phyloP scores from a whole-genome alignment of 2,113 vertebrate species.

The Zosterops borbonicus region DNA sequence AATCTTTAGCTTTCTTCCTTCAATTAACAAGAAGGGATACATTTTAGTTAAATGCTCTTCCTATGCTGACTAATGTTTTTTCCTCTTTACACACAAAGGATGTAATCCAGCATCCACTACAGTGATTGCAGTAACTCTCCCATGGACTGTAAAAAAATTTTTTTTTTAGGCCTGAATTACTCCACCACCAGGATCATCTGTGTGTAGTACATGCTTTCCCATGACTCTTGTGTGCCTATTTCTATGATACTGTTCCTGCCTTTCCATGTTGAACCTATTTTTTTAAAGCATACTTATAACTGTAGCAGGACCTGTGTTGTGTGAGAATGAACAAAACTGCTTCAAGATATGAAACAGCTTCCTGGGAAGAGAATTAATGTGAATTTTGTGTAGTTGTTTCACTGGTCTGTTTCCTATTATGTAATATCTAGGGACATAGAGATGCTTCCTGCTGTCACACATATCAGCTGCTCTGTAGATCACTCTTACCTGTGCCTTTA shows the following conservation, averaged over 20 bases:
- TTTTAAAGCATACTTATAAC: background rate
- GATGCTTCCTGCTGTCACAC: background rate
- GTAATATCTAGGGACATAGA: background rate
- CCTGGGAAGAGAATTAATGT: background rate
- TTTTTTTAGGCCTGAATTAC: background rate
- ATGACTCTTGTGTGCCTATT: background rate
- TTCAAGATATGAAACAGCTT: conserved; percentile 13
- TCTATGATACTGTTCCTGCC: background rate
- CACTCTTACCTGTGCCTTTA: background rate
- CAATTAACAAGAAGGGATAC: background rate
- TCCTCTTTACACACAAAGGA: background rate
- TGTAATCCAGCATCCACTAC: background rate
- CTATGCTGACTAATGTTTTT: background rate
- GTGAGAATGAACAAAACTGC: background rate
- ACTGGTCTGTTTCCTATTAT: background rate
- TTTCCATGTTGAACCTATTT: background rate
- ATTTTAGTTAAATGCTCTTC: conserved; percentile 17
- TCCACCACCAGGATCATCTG: background rate
- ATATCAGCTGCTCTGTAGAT: background rate
- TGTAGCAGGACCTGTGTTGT: background rate
- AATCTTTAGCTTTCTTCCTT: background rate
- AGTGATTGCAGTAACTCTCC: background rate
- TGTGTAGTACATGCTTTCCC: too few relatives aligned
- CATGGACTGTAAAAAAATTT: background rate
- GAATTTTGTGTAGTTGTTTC: background rate